These are phyloP conservation scores for Scopus umbretta DNA, from an alignment of 2,113 vertebrate genomes.

Conservation along the genomic window DNA sequence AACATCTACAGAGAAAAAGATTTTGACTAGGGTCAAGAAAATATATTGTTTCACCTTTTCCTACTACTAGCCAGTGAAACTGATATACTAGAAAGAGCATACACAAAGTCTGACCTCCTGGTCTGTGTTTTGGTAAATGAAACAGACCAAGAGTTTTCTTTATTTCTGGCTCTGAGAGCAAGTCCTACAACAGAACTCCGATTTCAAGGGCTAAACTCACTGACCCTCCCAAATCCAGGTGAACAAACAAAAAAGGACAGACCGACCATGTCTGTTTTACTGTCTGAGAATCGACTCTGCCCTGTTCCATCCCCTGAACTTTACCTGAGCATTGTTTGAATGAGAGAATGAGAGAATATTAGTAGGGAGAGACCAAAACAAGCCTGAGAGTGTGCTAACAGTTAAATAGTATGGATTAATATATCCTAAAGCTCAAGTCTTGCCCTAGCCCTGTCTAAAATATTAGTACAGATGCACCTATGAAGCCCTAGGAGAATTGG, in stretches of 20 bases:
- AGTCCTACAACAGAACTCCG: not conserved
- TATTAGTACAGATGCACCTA: not conserved
- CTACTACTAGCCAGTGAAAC: not conserved
- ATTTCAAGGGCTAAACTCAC: not conserved
- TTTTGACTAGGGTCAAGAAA: not conserved
- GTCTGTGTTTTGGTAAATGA: not conserved
- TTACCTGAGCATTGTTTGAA: not conserved
- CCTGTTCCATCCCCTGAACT: not conserved
- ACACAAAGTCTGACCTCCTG: not conserved
- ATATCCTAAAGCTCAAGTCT: not conserved
- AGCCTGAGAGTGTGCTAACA: not conserved
- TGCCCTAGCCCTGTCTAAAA: not conserved
- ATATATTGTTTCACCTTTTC: not conserved
- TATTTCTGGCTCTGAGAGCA: not conserved
- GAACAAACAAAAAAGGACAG: not conserved
- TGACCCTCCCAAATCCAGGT: not conserved
- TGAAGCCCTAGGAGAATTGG: not conserved
- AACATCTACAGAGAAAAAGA: not conserved
- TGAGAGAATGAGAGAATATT: not conserved
- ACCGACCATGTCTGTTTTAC: not conserved
- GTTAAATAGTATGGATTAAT: not conserved
- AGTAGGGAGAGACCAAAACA: not conserved
- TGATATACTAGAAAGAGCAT: not conserved
- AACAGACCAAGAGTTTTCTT: not conserved
- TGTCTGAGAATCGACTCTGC: rapidly evolving